Evolutionary conservation across 2,797 vertebrate species (phyloP).

Genomic region (Phoeniculus purpureus): DNA sequence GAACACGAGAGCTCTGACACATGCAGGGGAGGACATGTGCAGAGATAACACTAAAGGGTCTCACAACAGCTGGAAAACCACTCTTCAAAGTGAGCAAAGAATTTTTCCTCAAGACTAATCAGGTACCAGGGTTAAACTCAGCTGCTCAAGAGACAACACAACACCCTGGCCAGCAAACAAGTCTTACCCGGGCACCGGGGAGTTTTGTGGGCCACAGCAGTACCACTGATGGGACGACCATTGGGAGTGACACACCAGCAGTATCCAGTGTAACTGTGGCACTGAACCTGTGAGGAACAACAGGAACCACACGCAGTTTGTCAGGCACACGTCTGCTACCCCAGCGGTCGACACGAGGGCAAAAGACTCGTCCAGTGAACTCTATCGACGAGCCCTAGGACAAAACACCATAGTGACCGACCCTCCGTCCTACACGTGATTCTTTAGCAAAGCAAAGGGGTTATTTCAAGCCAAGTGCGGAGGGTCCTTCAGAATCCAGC

Average conservation of each 20-base stretch:
- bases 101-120: not conserved
- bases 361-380: not conserved
- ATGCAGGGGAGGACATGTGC: not conserved
- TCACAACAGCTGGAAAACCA: not conserved
- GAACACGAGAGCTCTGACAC: not conserved
- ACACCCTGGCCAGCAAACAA: not conserved
- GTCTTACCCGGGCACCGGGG: slow-evolving; percentile 91
- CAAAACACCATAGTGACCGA: not conserved
- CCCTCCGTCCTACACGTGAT: not conserved
- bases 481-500: not conserved
- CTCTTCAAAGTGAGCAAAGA: not conserved
- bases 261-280: slow-evolving; percentile 97
- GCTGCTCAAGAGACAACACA: not conserved
- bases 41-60: not conserved
- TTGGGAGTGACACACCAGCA: slow-evolving; percentile 97
- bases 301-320: not conserved
- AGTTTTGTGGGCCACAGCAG: slow-evolving; percentile 96
- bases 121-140: not conserved
- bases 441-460: not conserved
- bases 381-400: not conserved
- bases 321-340: not conserved
- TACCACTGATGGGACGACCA: slow-evolving; percentile 94
- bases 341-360: not conserved
- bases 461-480: not conserved
- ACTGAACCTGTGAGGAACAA: slow-evolving; percentile 87